Evolutionary conservation across 1,140 invertebrate species (phyloP).

Genomic region (Lanistes nyassanus): DNA sequence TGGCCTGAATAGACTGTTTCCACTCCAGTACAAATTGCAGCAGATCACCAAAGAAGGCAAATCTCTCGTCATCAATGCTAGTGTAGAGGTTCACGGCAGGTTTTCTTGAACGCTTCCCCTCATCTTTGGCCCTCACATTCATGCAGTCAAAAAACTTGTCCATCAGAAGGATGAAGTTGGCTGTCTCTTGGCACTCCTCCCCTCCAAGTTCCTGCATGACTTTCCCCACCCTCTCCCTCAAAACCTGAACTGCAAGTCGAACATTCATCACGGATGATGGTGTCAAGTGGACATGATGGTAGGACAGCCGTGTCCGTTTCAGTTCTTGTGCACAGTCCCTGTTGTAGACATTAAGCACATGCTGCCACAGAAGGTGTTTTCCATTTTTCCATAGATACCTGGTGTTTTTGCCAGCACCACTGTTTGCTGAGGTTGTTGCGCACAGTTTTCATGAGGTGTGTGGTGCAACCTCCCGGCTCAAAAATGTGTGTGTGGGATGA

Average conservation of each 20-base stretch:
- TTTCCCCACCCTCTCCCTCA: background rate
- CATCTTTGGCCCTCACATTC: background rate
- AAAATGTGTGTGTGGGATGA: too few species aligned
- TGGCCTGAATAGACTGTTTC: background rate
- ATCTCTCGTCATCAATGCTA: too few species aligned
- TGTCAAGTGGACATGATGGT: background rate
- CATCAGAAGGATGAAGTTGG: background rate
- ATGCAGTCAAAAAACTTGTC: conserved; percentile 4
- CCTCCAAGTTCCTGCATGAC: background rate
- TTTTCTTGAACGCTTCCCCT: conserved; percentile 4
- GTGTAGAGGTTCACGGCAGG: conserved; percentile 6
- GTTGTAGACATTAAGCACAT: background rate
- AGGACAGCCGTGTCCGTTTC: background rate
- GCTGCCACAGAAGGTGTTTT: background rate
- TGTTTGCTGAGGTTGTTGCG: conserved; percentile 25
- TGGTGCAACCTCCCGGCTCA: conserved; percentile 21
- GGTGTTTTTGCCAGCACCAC: conserved; percentile 14
- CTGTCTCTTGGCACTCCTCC: background rate
- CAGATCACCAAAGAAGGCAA: background rate
- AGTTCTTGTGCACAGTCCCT: background rate
- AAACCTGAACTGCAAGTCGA: background rate
- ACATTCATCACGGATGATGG: background rate
- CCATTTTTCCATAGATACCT: conserved; percentile 8
- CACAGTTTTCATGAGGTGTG: conserved; percentile 29
- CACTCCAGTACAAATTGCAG: background rate